These are phyloP conservation scores for Plagodis dolabraria DNA, from an alignment of 2,888 invertebrate species.

Conservation along the genomic window DNA sequence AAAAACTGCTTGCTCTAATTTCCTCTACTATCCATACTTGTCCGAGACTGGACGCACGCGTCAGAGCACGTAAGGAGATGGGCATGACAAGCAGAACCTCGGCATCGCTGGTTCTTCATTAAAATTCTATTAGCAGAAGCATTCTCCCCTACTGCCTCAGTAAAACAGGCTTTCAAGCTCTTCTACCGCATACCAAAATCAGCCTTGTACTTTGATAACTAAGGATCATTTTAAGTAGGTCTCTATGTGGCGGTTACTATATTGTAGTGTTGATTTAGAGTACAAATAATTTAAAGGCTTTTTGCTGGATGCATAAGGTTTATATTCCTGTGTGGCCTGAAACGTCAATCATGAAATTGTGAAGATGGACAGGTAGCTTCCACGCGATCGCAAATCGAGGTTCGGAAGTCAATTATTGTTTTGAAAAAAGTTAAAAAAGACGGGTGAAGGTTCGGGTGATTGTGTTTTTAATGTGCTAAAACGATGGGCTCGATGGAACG, in stretches of 20 bases:
- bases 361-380: constrained; percentile 62
- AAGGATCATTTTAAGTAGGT: constrained; percentile 31
- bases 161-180: constrained; percentile 24
- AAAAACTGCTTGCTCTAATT: constrained; percentile 28
- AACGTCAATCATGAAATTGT: constrained; percentile 55
- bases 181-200: constrained; percentile 34
- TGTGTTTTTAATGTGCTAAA: constrained; percentile 36
- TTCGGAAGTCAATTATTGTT: constrained; percentile 71
- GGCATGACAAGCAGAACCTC: constrained; percentile 81
- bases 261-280: not conserved
- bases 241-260: constrained; percentile 19
- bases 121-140: constrained; percentile 84
- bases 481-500: constrained; percentile 7
- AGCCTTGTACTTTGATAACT: not conserved
- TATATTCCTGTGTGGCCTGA: constrained; percentile 36
- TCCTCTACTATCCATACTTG: constrained; percentile 53
- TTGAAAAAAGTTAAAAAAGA: constrained; percentile 43
- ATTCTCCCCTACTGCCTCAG: constrained; percentile 63
- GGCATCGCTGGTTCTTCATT: constrained; percentile 81
- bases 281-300: constrained; percentile 18
- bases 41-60: constrained; percentile 57
- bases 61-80: constrained; percentile 76
- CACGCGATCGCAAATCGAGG: constrained; percentile 59
- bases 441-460: constrained; percentile 47
- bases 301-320: constrained; percentile 32